Percentiles rank a stretch among this genome's conserved stretches.
Evolutionary conservation across 2,888 invertebrate genomes (phyloP).

Genomic region (Steinernema carpocapsae): DNA sequence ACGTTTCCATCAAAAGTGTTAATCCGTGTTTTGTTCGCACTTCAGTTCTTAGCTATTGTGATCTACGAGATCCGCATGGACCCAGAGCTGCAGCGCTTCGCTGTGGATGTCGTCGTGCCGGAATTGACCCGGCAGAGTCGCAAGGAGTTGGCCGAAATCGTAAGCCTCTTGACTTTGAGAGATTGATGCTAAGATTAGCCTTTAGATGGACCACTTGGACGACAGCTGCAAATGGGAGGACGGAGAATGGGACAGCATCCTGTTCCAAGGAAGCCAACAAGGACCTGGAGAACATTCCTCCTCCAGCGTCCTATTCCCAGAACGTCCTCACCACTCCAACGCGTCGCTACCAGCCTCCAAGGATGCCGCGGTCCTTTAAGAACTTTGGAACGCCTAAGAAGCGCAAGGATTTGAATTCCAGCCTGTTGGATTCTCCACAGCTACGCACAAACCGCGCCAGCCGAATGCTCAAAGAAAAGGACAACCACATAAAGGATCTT

Average conservation of each 20-base stretch:
- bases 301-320: not conserved
- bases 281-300: not conserved
- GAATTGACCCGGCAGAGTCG: not conserved
- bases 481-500: not conserved
- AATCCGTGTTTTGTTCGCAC: not conserved
- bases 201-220: constrained; percentile 18
- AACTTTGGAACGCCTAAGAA: not conserved
- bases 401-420: not conserved
- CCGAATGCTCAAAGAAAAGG: not conserved
- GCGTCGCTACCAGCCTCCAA: not conserved
- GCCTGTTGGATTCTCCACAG: not conserved
- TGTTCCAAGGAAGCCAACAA: not conserved
- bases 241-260: not conserved
- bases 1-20: not conserved
- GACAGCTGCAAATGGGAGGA: not conserved
- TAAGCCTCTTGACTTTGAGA: not conserved
- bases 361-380: not conserved
- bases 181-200: not conserved
- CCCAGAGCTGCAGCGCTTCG: not conserved
- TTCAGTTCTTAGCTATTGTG: constrained; percentile 4
- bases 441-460: not conserved
- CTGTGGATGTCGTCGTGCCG: not conserved
- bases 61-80: constrained; percentile 5
- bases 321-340: not conserved
- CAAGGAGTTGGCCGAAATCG: not conserved